Conservation (phyloP, 2,888 invertebrate genomes). For the Epinotia demarniana region DNA sequence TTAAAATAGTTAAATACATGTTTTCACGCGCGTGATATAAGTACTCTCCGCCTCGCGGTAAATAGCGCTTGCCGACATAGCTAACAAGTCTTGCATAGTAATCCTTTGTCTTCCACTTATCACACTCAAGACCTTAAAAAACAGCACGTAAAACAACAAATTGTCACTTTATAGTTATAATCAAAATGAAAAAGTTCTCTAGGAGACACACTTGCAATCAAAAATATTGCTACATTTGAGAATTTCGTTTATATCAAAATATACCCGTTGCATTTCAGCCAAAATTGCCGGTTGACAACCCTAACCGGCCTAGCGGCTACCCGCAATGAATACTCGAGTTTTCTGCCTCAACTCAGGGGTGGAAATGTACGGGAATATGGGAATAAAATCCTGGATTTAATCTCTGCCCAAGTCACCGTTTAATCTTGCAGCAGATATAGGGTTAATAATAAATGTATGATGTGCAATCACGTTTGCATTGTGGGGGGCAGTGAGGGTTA, state of each 20-base stretch:
- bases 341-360: slow-evolving; percentile 75
- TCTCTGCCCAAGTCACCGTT: slow-evolving; percentile 79
- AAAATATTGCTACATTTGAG: not conserved
- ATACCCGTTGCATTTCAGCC: not conserved
- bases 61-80: no score
- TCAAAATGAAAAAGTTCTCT: no score
- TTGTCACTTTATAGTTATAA: no score
- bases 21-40: no score
- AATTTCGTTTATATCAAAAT: not conserved
- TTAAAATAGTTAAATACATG: no score
- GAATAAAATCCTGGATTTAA: slow-evolving; percentile 83
- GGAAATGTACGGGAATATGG: slow-evolving; percentile 78
- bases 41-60: no score
- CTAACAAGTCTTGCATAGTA: no score
- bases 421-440: slow-evolving; percentile 80
- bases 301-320: slow-evolving; percentile 68
- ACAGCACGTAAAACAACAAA: no score
- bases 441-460: slow-evolving; percentile 80
- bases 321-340: slow-evolving; percentile 82
- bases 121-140: no score
- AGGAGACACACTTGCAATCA: no score
- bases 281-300: slow-evolving; percentile 58
- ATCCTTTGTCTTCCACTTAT: no score
- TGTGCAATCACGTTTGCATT: slow-evolving; percentile 76
- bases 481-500: slow-evolving; percentile 53